Evolutionary conservation across 23 tunicate genomes (phyloP), one percentile per base, ranked within the genome.

Genomic region (Ciona savignyi): DNA sequence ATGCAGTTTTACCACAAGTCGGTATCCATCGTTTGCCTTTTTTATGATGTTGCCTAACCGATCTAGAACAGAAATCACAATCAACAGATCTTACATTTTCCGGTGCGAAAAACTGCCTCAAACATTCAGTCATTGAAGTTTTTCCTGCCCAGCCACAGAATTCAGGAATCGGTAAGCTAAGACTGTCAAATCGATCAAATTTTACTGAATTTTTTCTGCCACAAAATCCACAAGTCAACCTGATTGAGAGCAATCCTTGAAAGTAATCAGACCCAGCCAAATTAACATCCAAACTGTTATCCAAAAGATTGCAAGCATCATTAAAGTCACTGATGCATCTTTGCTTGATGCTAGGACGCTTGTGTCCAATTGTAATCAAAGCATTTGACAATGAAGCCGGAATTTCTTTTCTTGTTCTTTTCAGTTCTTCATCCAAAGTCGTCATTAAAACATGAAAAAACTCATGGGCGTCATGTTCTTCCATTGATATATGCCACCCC

Each of bases 381-480:
- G 20, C 15, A 15, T 49, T 20, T 15, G 61, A 49, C 20, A 49
- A 20, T 11, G 61, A 11, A 20, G 19, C 15, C 15, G 20, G 61
- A 15, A 49, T 49, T 49, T 20, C 20, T 49, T 49, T 49, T 49
- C 61, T 15, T 49, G 4, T 23, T 25, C 25, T 32, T 22, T 66
- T 81, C 30, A 48, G 23, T 79, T 90, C 97, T 23, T 84, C 97
- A 29, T 68, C 69, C 22, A 84, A 20, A 2, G 97, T 90, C 4
- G 86, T 68, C 70, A 79, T 34, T 1, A 90, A 19, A 19, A 70
- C 89, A 62, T 90, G 89, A 35, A 90, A 79, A 63, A 90, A 79
- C 73, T 90, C 97, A 71, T 90, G 97, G 25, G 97, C 70, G 63
- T 90, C 97, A 51, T 90, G 97, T 66, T 90, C 90, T 35, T 90